These are phyloP conservation scores for Drosophila subpulchrella DNA, from an alignment of 1,140 invertebrate genomes.

Conservation along the genomic window DNA sequence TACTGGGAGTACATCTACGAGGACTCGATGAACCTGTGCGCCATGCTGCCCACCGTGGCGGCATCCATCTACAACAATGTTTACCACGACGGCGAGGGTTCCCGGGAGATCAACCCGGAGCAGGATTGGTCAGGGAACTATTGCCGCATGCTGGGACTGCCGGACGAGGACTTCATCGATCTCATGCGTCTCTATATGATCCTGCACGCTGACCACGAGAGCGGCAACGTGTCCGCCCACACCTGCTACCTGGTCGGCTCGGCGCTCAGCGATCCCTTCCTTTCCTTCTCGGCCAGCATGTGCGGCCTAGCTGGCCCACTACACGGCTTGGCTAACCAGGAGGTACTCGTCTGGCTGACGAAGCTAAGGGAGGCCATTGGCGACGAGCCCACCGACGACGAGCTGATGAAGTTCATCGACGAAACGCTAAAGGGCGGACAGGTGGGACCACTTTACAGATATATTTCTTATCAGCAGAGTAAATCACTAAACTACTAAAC, in stretches of 20 bases:
- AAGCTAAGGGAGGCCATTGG: constrained; percentile 92
- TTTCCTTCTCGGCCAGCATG: constrained; percentile 96
- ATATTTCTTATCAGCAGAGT: too few relatives aligned
- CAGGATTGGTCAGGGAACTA: constrained; percentile 98
- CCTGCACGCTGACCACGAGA: constrained; percentile 97
- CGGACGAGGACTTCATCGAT: constrained; percentile 93
- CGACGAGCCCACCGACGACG: constrained; percentile 92
- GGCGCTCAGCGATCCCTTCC: constrained; percentile 96
- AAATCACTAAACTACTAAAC: too few relatives aligned
- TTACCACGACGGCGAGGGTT: constrained; percentile 92
- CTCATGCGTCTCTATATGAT: constrained; percentile 97
- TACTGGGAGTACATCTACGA: constrained; percentile 92
- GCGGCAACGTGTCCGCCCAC: constrained; percentile 97
- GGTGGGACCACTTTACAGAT: constrained; percentile 4
- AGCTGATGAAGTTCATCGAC: constrained; percentile 95
- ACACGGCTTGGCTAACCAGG: constrained; percentile 97
- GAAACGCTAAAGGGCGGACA: constrained; percentile 94
- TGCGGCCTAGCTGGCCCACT: constrained; percentile 97
- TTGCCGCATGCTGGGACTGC: constrained; percentile 94
- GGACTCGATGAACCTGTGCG: constrained; percentile 97
- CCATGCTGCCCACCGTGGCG: constrained; percentile 95
- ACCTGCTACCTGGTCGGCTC: constrained; percentile 97
- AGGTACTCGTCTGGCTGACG: constrained; percentile 93
- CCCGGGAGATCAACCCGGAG: constrained; percentile 90
- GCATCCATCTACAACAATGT: constrained; percentile 96